Evolutionary conservation across 1,140 invertebrate genomes (phyloP), one percentile per base, ranked within the genome.

Genomic region (Coptotermes formosanus): DNA sequence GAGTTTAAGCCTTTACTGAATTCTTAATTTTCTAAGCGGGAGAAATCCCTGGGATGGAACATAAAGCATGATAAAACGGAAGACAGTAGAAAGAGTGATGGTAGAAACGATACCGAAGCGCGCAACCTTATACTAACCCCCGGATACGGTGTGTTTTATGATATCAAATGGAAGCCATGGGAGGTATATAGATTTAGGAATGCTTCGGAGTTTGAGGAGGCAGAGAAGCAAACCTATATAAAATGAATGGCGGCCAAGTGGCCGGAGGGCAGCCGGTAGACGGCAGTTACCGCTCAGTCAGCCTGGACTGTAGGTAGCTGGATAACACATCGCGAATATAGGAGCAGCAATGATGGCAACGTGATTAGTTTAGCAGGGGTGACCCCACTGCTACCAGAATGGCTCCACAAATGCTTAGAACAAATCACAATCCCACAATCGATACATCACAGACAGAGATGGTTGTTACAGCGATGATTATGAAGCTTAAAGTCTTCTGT

Each of bases 161-260:
- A 75, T 75, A 30, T 25, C 3, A 75, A 75, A 30, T 75, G 64
- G 64, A 75, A 75, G n/a, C 64, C 0, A 8, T 75, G n/a, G 0
- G 52, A 55, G 14, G 19, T 55, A 55, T 75, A 75, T 30, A 75
- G 25, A 75, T 25, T 25, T 75, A 30, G 8, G n/a, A 75, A 75
- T n/a, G 14, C 25, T 30, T 30, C n/a, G 14, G 14, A 75, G 64
- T 75, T 75, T 30, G 64, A 75, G 64, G 64, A 75, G 64, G 64
- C 14, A 30, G 64, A 30, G 25, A 30, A 75, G 64, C 64, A 75
- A 30, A n/a, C 64, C 25, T 75, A 75, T 75, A 75, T 75, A 75
- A 75, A 75, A 75, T 75, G 64, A 75, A 75, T 75, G 64, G 64
- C 14, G 64, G 64, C 16, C 64, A 75, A 75, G n/a, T 75, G 64